phyloP scores from a whole-genome alignment of 2,113 vertebrate genomes.

The Accipiter virgatus region DNA sequence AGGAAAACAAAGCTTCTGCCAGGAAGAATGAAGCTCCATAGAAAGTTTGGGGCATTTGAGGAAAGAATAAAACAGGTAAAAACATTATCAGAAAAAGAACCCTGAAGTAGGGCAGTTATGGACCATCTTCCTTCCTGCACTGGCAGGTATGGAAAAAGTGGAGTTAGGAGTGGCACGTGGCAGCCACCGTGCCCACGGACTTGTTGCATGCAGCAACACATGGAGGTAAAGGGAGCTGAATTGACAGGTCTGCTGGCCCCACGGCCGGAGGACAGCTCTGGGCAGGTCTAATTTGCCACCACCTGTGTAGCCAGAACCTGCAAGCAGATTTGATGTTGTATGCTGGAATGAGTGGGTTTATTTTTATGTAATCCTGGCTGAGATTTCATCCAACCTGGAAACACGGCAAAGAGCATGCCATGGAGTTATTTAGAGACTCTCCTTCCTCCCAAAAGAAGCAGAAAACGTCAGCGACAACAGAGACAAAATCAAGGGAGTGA shows the following conservation, averaged over 20 bases:
- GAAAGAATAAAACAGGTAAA: background rate
- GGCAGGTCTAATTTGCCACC: background rate
- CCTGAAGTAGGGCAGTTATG: background rate
- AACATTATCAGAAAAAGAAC: background rate
- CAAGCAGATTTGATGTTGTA: background rate
- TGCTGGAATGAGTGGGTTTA: background rate
- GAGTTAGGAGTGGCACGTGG: background rate
- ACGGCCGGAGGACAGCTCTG: background rate
- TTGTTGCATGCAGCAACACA: background rate
- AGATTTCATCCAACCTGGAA: background rate
- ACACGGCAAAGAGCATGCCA: background rate
- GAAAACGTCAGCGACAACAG: background rate
- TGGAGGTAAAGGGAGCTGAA: background rate
- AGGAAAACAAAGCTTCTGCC: background rate
- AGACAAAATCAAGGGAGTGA: background rate
- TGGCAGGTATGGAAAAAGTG: background rate
- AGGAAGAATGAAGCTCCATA: background rate
- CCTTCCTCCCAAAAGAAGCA: background rate
- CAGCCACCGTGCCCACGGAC: background rate
- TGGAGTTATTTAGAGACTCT: background rate
- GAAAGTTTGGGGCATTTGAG: background rate
- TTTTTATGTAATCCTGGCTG: background rate
- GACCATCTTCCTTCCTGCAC: background rate
- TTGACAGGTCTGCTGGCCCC: fast-evolving
- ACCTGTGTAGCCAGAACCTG: background rate